Conservation (phyloP, 2,113 vertebrate species). For the Forbesichthys papilliferus region DNA sequence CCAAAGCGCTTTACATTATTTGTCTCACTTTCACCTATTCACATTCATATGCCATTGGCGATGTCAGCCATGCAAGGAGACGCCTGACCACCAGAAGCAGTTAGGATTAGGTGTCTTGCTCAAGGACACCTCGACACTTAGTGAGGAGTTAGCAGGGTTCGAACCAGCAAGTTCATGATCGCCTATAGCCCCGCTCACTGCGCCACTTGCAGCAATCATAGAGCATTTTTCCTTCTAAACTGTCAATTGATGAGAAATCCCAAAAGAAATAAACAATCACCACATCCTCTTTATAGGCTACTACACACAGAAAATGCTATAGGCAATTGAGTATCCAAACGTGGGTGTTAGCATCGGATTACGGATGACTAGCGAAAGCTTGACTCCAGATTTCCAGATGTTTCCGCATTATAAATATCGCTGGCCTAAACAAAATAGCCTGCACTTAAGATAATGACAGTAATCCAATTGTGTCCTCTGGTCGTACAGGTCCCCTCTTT, state of each 20-base stretch:
- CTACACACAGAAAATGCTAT: neutral
- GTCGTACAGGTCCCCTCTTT: constrained; percentile 33
- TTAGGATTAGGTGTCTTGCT: no score
- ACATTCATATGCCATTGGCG: no score
- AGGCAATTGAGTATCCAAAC: constrained; percentile 12
- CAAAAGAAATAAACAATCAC: neutral
- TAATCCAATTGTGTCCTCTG: constrained; percentile 22
- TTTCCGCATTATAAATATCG: constrained; percentile 38
- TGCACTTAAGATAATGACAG: constrained; percentile 62
- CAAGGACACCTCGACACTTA: no score
- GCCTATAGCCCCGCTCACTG: no score
- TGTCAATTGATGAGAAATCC: neutral
- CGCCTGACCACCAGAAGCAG: no score
- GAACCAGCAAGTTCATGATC: no score
- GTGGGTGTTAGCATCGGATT: constrained; percentile 31
- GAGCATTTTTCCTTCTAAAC: neutral
- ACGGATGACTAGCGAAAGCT: constrained; percentile 16
- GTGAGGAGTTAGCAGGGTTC: no score
- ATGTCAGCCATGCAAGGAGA: no score
- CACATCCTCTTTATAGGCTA: neutral
- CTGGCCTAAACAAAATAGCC: constrained; percentile 49
- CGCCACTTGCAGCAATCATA: no score
- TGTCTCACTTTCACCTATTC: no score
- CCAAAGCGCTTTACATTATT: no score
- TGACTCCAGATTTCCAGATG: constrained; percentile 17